Conservation (phyloP, 2,797 vertebrate genomes). For the Catostomus latipinnis region DNA sequence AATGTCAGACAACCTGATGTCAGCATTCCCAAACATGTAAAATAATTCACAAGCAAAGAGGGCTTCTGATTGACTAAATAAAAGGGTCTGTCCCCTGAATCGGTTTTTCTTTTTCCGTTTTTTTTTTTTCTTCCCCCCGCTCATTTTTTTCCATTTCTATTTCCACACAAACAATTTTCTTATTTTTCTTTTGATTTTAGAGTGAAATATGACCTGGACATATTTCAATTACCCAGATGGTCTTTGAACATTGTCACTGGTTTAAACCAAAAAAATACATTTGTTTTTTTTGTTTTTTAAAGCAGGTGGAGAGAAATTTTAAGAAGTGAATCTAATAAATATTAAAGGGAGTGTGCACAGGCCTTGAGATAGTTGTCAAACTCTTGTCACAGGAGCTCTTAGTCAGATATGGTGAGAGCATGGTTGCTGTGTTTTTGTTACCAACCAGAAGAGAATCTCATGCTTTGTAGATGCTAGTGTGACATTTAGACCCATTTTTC, state of each 20-base stretch:
- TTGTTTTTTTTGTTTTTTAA: too few relatives aligned
- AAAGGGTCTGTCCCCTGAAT: too few relatives aligned
- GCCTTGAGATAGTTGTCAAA: not conserved
- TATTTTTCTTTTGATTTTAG: not conserved
- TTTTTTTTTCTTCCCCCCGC: too few relatives aligned
- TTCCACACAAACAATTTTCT: too few relatives aligned
- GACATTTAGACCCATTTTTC: conserved; percentile 26
- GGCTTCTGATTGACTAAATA: too few relatives aligned
- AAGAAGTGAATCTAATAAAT: not conserved
- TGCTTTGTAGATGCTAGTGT: conserved; percentile 19
- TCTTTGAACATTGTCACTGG: not conserved
- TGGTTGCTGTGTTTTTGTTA: not conserved
- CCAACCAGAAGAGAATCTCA: conserved; percentile 33
- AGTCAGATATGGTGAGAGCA: not conserved
- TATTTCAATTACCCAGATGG: not conserved
- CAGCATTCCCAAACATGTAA: too few relatives aligned
- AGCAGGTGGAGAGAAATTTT: conserved; percentile 1
- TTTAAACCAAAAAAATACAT: not conserved
- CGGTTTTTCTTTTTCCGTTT: too few relatives aligned
- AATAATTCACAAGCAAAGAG: too few relatives aligned
- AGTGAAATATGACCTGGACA: not conserved
- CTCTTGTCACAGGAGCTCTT: conserved; percentile 3
- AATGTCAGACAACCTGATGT: too few relatives aligned
- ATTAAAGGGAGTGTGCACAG: not conserved
- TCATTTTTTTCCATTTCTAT: too few relatives aligned